Conservation (phyloP, 2,797 vertebrate genomes). For the Gadopsis bispinosus region DNA sequence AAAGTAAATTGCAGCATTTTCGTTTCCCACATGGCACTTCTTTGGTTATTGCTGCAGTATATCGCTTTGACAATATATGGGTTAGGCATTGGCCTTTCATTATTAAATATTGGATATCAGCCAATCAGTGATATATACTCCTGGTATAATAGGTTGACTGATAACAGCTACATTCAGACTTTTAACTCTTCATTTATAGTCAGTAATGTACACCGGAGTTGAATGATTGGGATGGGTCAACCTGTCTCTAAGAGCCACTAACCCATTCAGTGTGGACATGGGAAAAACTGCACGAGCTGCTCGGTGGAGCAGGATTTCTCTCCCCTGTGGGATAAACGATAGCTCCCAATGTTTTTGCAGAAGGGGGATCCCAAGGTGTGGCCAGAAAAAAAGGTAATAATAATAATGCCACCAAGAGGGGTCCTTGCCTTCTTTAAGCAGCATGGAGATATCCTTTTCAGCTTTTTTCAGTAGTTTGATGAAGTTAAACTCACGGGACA, state of each 20-base stretch:
- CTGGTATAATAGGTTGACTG: conserved; percentile 2
- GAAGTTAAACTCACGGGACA: background rate
- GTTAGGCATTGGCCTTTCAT: background rate
- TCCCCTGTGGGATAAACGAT: conserved; percentile 53
- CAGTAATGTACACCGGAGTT: conserved; percentile 29
- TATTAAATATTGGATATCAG: conserved; percentile 8
- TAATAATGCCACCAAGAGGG: conserved; percentile 11
- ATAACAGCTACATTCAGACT: conserved; percentile 22
- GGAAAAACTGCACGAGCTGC: conserved; percentile 45
- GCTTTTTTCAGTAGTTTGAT: background rate
- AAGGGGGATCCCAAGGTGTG: conserved; percentile 39
- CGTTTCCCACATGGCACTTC: background rate
- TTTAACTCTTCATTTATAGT: conserved; percentile 16
- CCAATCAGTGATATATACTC: conserved; percentile 10
- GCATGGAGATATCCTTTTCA: background rate
- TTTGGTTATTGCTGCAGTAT: background rate
- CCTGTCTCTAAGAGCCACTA: conserved; percentile 19
- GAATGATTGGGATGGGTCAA: conserved; percentile 30
- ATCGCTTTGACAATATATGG: background rate
- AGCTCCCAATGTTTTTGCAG: conserved; percentile 42
- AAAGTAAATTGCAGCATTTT: conserved; percentile 2
- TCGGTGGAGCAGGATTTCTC: conserved; percentile 24
- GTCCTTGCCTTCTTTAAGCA: background rate
- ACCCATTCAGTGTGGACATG: conserved; percentile 46
- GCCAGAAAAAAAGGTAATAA: conserved; percentile 22